A percentile compares a stretch with the other conserved stretches of the same genome.
These are phyloP conservation scores for Passerculus sandwichensis DNA, from an alignment of 2,797 vertebrate genomes.

Conservation along the genomic window DNA sequence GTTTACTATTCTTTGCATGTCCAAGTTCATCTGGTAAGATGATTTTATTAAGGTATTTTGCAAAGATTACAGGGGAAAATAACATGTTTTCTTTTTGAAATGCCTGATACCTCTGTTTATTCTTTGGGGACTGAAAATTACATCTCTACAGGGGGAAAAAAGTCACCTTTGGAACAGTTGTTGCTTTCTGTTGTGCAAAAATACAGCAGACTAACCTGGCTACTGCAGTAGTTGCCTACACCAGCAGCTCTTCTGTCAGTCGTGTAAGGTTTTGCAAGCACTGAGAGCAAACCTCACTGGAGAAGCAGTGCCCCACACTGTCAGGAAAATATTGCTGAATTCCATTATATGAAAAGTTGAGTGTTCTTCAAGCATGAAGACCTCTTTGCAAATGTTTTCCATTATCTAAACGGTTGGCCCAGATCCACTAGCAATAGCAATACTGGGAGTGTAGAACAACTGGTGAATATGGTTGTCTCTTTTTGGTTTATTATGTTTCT, in stretches of 20 bases:
- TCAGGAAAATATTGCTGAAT: constrained; percentile 33
- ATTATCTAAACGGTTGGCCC: constrained; percentile 20
- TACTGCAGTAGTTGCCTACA: background rate
- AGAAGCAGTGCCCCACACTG: constrained; percentile 21
- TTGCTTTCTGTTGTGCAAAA: constrained; percentile 10
- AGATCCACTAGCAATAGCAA: background rate
- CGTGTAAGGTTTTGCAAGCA: background rate
- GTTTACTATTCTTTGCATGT: background rate
- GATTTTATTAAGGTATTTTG: background rate
- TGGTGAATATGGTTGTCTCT: constrained; percentile 11
- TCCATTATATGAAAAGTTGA: background rate
- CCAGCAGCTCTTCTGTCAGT: background rate
- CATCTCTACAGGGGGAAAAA: background rate
- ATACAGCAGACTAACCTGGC: background rate
- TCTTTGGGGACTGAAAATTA: background rate
- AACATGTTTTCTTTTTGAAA: background rate
- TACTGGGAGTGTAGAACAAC: background rate
- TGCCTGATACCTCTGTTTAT: background rate
- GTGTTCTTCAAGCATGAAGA: background rate
- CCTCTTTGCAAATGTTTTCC: constrained; percentile 50
- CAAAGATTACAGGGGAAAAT: background rate
- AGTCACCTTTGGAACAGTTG: background rate
- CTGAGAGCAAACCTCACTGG: background rate
- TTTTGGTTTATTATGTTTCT: background rate
- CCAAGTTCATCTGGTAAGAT: background rate